These are phyloP conservation scores for Acanthurus lineatus DNA, from an alignment of 2,797 vertebrate genomes.

Conservation along the genomic window DNA sequence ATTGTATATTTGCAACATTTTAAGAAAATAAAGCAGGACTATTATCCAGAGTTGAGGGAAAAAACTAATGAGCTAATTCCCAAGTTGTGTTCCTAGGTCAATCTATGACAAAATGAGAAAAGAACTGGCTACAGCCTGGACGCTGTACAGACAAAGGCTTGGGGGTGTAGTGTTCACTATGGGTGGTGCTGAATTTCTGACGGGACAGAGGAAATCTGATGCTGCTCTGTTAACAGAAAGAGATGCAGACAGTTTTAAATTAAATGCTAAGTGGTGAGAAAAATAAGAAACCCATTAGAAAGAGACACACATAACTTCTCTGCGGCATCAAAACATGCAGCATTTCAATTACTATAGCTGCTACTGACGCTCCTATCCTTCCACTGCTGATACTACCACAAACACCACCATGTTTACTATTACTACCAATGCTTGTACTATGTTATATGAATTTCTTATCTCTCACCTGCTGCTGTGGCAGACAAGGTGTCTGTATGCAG, in stretches of 20 bases:
- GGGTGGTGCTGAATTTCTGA: constrained; percentile 36
- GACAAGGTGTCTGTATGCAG: constrained; percentile 24
- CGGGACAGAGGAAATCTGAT: constrained; percentile 32
- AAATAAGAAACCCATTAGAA: not conserved
- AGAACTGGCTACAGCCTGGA: not conserved
- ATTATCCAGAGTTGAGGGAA: not conserved
- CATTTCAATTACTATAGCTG: not conserved
- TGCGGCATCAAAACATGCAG: not conserved
- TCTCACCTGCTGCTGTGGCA: constrained; percentile 35
- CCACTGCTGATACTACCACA: not conserved
- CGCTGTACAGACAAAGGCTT: constrained; percentile 14
- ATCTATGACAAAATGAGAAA: constrained; percentile 6
- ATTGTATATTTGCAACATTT: not conserved
- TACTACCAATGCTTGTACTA: not conserved
- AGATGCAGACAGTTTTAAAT: not conserved
- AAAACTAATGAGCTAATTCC: not conserved
- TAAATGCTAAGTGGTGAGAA: constrained; percentile 14
- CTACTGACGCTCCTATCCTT: not conserved
- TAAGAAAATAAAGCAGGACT: too few species aligned
- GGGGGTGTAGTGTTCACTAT: constrained; percentile 29
- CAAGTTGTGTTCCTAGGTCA: constrained; percentile 15
- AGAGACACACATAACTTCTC: not conserved
- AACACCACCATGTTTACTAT: too few species aligned
- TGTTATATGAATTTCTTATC: not conserved
- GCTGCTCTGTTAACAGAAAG: constrained; percentile 40